A percentile compares a stretch with the other conserved stretches of the same genome.
Evolutionary conservation across 2,888 invertebrate genomes (phyloP).

Genomic region (Crossocerus cetratus): DNA sequence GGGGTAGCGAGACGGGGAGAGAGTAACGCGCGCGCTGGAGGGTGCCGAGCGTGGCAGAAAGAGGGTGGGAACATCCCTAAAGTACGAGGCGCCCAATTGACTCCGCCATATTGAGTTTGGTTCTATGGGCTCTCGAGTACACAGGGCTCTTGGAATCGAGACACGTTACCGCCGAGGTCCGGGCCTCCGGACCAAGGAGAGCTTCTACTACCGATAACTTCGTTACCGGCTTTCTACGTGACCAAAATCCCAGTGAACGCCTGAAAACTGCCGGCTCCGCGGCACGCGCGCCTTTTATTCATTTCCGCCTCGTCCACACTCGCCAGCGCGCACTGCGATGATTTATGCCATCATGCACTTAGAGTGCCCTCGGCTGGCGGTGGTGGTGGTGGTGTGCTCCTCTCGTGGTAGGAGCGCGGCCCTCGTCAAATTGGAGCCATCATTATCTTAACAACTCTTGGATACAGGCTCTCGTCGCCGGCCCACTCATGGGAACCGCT

Average conservation of each 20-base stretch:
- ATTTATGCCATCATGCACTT: not conserved
- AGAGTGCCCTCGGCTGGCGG: not conserved
- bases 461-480: too few species aligned
- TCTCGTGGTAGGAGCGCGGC: not conserved
- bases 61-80: constrained; percentile 55
- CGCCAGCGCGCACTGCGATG: not conserved
- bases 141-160: constrained; percentile 66
- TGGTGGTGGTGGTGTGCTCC: not conserved
- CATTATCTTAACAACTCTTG: too few species aligned
- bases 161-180: constrained; percentile 55
- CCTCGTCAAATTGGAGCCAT: too few species aligned
- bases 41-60: constrained; percentile 15
- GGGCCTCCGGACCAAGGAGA: constrained; percentile 55
- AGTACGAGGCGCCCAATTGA: constrained; percentile 73
- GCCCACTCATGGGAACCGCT: too few species aligned
- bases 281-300: constrained; percentile 13
- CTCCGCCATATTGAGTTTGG: constrained; percentile 75
- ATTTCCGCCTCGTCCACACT: constrained; percentile 7
- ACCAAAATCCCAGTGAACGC: constrained; percentile 65
- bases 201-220: constrained; percentile 65
- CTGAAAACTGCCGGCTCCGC: constrained; percentile 14
- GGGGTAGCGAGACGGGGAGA: constrained; percentile 18
- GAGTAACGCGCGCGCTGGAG: constrained; percentile 13
- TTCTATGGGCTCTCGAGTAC: constrained; percentile 73
- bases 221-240: constrained; percentile 71